Evolutionary conservation across 1,140 invertebrate species (phyloP), one percentile per base, ranked within the genome.

Genomic region (Leptinotarsa undecemlineata): DNA sequence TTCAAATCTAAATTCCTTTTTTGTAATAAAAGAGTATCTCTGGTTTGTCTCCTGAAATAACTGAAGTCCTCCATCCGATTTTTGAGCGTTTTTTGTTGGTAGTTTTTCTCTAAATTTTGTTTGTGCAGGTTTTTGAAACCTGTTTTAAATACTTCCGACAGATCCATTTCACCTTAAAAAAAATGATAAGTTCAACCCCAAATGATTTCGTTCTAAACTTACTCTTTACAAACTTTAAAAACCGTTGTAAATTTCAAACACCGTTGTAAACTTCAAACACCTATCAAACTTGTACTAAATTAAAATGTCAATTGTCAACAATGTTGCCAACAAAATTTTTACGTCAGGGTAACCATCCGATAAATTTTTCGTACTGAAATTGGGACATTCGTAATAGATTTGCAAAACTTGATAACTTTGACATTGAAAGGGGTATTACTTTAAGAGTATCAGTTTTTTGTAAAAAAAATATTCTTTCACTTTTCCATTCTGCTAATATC

Each of bases 1-100:
- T 78, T 77, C 66, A 13, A 15, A 62, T 66, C 68, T 48, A 80
- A 78, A 20, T 76, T 73, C 62, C 79, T 23, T 47, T 70, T 71
- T 23, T 48, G 33, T 15, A 62, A 63, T 19, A 78, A 26, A 11
- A 78, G 57, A 20, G 68, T 77, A 48, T 75, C 72, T 67, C 79
- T 64, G 33, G 73, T 78, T 19, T 73, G 17, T 74, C 73, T 76
- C n/a, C 77, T 71, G 5, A 63, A 60, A 51, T 48, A 64, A 4
- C 57, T 48, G 4, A 75, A 68, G 66, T 48, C 51, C 33, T 74
- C 68, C 68, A 71, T 71, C 4, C 77, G 42, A 6, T 64, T 19
- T 57, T 70, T 51, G 23, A 67, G 26, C 26, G 60, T 60, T 48
- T 62, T 70, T 74, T 48, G 51, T 42, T 57, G 23, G 17, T 61